Evolutionary conservation across 2,888 invertebrate genomes (phyloP).

Genomic region (Acleris laterana): DNA sequence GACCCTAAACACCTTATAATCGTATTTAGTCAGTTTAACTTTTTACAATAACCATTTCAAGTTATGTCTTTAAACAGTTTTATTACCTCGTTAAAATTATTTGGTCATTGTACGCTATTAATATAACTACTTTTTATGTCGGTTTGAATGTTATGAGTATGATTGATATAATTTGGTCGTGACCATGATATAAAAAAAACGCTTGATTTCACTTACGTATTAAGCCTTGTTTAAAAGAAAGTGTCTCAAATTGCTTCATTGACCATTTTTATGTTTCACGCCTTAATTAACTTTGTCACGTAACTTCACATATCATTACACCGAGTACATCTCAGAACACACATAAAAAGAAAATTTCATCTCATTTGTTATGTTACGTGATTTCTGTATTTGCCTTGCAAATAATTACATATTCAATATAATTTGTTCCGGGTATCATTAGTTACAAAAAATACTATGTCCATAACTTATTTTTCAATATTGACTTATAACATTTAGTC

Average conservation of each 20-base stretch:
- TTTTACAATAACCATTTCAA: no score
- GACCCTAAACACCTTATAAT: no score
- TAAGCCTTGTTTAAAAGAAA: conserved; percentile 5
- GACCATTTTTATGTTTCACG: background rate
- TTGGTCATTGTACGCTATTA: no score
- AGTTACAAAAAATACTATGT: no score
- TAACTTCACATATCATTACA: background rate
- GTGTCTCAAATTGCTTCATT: conserved; percentile 2
- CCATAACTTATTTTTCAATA: no score
- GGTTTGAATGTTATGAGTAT: no score
- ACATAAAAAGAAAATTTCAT: background rate
- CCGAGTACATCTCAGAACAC: background rate
- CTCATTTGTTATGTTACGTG: conserved; percentile 9
- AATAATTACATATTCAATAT: conserved; percentile 19
- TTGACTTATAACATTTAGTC: no score
- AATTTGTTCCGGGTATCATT: conserved; percentile 11
- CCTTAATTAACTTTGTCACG: background rate
- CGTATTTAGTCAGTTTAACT: no score
- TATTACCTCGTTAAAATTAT: no score
- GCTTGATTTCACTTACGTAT: background rate
- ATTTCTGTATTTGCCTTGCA: conserved; percentile 12
- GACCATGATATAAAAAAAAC: background rate
- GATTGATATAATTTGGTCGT: background rate
- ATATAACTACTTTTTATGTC: no score
- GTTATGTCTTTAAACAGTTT: no score